These are phyloP conservation scores for Microctonus hyperodae DNA, from an alignment of 2,888 invertebrate species.

Conservation along the genomic window DNA sequence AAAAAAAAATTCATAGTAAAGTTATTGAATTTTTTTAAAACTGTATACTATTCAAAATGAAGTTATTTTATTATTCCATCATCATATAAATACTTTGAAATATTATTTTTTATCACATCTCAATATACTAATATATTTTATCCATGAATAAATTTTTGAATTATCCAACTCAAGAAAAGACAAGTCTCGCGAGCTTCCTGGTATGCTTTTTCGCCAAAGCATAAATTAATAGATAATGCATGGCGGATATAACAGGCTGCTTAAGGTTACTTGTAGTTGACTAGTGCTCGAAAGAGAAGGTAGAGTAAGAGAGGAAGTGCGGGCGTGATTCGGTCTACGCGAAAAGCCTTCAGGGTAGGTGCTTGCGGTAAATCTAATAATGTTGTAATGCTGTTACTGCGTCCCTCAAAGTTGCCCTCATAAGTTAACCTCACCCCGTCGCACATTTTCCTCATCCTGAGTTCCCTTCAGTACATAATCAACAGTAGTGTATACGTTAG, in stretches of 20 bases:
- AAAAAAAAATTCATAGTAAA: too few relatives aligned
- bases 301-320: slow-evolving; percentile 30
- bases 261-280: slow-evolving; percentile 53
- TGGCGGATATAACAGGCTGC: slow-evolving; percentile 35
- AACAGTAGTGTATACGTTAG: slow-evolving; percentile 19
- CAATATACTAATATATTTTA: too few relatives aligned
- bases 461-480: slow-evolving; percentile 4
- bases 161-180: neutral
- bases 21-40: too few relatives aligned
- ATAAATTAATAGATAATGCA: slow-evolving; percentile 35
- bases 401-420: slow-evolving; percentile 55
- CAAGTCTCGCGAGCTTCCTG: neutral
- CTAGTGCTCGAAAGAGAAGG: slow-evolving; percentile 32
- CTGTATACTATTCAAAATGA: too few relatives aligned
- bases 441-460: neutral
- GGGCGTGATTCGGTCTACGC: slow-evolving; percentile 41
- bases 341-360: slow-evolving; percentile 55
- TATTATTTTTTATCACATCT: too few relatives aligned
- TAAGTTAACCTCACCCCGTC: slow-evolving; percentile 48
- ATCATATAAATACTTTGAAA: too few relatives aligned
- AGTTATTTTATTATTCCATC: too few relatives aligned
- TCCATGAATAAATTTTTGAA: too few relatives aligned
- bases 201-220: neutral
- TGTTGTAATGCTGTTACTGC: slow-evolving; percentile 60
- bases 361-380: slow-evolving; percentile 64